Percentiles rank a stretch among this genome's conserved stretches.
phyloP scores from a whole-genome alignment of 2,888 invertebrate species.

The Eudasyphora cyanicolor region DNA sequence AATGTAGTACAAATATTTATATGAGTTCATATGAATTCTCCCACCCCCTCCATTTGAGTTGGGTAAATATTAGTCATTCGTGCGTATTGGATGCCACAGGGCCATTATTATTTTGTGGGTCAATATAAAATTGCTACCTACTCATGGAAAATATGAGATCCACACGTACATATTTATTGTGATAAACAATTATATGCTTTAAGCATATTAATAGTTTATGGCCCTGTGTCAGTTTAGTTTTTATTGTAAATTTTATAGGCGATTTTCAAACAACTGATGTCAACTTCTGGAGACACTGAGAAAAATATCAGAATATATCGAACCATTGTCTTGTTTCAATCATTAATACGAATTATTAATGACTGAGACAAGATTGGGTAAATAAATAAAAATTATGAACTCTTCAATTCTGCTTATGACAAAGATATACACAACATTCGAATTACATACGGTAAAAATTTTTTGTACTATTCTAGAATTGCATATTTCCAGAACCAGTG shows the following conservation, averaged over 20 bases:
- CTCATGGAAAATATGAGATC: background rate
- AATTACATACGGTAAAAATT: too few species aligned
- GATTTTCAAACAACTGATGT: background rate
- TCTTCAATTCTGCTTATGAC: too few species aligned
- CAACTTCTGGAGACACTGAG: background rate
- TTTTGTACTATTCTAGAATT: too few species aligned
- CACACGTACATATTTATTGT: too few species aligned
- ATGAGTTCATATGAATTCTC: background rate
- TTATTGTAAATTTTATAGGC: background rate
- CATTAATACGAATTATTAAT: background rate
- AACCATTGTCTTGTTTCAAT: background rate
- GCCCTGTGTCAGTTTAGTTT: background rate
- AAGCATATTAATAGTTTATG: background rate
- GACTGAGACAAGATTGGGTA: too few species aligned
- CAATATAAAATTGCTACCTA: background rate
- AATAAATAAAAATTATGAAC: too few species aligned
- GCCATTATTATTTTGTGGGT: slow-evolving; percentile 13
- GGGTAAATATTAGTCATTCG: background rate
- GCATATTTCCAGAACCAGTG: too few species aligned
- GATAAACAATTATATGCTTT: background rate
- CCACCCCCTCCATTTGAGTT: background rate
- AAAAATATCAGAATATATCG: background rate
- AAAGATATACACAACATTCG: too few species aligned
- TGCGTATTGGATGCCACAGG: background rate
- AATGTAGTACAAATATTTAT: background rate